Base-by-base conservation (phyloP, 2,113 vertebrate species). In the Syrrhaptes paradoxus region DNA sequence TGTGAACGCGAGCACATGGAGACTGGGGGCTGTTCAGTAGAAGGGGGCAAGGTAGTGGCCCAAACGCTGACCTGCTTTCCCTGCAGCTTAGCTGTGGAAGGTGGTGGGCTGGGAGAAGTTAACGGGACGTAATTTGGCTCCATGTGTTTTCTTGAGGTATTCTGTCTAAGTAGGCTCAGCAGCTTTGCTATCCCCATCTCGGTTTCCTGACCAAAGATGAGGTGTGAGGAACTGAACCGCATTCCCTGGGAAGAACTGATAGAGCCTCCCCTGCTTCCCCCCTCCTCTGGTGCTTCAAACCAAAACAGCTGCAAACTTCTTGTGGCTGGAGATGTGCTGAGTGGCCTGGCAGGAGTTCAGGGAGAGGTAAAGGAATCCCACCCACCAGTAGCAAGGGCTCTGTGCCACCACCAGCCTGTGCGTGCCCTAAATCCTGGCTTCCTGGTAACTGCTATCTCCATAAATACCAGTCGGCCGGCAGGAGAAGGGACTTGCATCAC, bases 161-260 rank as follows among this genome's bases (percentile, higher is more conserved):
- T 92, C 74, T 31, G 89, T 66, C 58, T 83, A 85, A 88, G 93
- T 77, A 76, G 82, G 85, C 85, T 96, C 95, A 97, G 93, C 95
- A 95, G 94, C 96, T 97, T 96, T 86, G 83, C 85, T 74, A 57
- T 93, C 92, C 92, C 48, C 93, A 86, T 91, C 85, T 90, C 9
- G 8, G 78, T 95, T 96, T 96, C 92, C 90, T 94, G 95, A 96
- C 95, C 95, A 85, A 87, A 97, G 93, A 96, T 95, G 95, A 96
- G 92, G 95, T 97, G 95, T 0, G 79, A 95, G 87, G 95, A 94
- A n/a, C 85, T 63, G 75, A 93, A 90, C 85, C 28, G 2, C 67
- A 67, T 93, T 96, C 92, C 82, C 93, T 52, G 75, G 92, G 96
- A 96, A 91, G 90, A 94, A 87, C 95, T 96, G 95, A 96, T 96